Evolutionary conservation across 2,888 invertebrate genomes (phyloP).

Genomic region (Phyllotreta striolata): DNA sequence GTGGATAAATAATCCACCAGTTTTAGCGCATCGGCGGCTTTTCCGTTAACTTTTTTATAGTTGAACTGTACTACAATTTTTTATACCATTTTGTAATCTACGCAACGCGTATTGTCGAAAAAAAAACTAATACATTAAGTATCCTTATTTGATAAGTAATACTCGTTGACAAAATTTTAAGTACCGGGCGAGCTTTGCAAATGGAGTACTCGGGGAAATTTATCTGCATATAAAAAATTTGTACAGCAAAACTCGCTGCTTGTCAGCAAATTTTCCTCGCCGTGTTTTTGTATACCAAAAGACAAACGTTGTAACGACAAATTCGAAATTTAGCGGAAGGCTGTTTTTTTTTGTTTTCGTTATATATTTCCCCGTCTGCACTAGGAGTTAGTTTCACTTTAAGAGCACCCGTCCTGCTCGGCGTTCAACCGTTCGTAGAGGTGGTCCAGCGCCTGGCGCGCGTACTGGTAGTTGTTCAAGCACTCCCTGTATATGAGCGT

Average conservation of each 20-base stretch:
- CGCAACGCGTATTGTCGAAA: conserved; percentile 1
- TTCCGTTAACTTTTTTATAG: not conserved
- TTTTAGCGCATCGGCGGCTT: not conserved
- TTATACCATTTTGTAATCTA: not conserved
- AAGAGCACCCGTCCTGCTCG: conserved; percentile 15
- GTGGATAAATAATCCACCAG: no score
- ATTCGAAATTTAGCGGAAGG: no score
- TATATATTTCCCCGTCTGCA: no score
- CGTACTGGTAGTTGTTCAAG: conserved; percentile 68
- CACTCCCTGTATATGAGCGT: conserved; percentile 72
- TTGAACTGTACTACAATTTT: not conserved
- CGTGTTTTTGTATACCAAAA: no score
- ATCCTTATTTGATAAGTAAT: conserved; percentile 12
- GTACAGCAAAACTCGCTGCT: no score
- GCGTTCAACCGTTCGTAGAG: conserved; percentile 37
- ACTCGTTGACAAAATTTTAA: conserved; percentile 1
- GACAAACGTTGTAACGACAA: no score
- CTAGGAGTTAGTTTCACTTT: no score
- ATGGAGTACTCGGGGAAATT: no score
- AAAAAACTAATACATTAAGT: conserved; percentile 7
- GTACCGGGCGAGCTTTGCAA: not conserved
- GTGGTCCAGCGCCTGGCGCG: conserved; percentile 63
- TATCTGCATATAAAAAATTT: no score
- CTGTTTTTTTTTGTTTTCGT: no score
- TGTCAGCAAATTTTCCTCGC: no score